Percentiles rank a stretch among this genome's conserved stretches.
Conservation (phyloP, 2,888 invertebrate species). For the Xestia ashworthii region DNA sequence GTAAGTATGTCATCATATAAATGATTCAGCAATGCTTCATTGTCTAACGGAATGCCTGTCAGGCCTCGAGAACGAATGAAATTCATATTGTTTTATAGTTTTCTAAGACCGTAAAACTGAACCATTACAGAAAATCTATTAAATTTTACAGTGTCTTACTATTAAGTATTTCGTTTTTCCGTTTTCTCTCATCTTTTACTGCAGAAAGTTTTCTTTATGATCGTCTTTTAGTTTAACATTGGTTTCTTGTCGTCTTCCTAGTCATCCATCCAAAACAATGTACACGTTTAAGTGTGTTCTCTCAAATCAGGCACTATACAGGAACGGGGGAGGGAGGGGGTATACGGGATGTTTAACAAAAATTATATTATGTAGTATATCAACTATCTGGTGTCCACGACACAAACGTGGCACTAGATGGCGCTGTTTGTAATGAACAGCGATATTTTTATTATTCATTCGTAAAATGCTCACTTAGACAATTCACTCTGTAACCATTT, state of each 20-base stretch:
- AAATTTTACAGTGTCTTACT: background rate
- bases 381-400: too few relatives aligned
- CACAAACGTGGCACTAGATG: too few relatives aligned
- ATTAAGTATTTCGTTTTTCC: background rate
- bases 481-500: too few relatives aligned
- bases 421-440: too few relatives aligned
- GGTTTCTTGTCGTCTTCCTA: background rate
- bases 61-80: background rate
- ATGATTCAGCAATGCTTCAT: background rate
- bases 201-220: background rate
- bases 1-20: background rate
- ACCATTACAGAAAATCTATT: background rate
- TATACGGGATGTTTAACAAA: too few relatives aligned
- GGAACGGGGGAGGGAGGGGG: too few relatives aligned
- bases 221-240: background rate
- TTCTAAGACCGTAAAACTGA: background rate
- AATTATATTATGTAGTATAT: too few relatives aligned
- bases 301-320: background rate
- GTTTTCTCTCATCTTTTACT: background rate
- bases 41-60: too few relatives aligned
- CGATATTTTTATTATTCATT: too few relatives aligned
- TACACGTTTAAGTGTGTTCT: background rate
- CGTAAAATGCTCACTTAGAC: too few relatives aligned
- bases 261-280: background rate
- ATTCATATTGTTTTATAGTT: background rate